Conservation (phyloP, 2,797 vertebrate species). For the Dryobates pubescens region DNA sequence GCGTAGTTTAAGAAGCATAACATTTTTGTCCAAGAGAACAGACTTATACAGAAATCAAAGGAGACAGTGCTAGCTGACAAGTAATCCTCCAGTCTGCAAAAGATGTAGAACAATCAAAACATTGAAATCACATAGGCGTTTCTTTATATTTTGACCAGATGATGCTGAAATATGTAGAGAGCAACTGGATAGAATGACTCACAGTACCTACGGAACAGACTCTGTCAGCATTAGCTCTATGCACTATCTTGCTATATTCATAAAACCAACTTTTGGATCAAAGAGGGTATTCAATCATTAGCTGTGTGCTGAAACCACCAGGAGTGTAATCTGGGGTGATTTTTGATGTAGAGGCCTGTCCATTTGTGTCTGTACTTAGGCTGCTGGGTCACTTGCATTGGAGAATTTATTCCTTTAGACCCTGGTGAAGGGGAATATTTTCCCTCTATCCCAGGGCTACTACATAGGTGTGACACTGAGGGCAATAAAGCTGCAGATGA, state of each 20-base stretch:
- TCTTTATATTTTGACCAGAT: background rate
- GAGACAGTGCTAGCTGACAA: background rate
- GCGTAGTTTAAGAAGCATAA: slow-evolving; percentile 6
- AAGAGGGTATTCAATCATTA: background rate
- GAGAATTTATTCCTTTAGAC: background rate
- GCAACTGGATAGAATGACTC: background rate
- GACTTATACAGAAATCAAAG: background rate
- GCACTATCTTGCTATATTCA: background rate
- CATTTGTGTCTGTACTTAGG: background rate
- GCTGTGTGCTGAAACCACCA: background rate
- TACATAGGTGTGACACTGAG: background rate
- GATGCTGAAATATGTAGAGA: background rate
- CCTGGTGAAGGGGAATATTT: background rate
- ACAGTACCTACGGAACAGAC: background rate
- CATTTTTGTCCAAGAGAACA: background rate
- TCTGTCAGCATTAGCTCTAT: background rate
- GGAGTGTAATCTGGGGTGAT: background rate
- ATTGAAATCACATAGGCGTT: background rate
- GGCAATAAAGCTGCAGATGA: background rate
- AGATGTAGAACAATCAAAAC: background rate
- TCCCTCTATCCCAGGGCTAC: background rate
- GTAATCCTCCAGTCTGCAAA: background rate
- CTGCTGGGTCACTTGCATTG: background rate
- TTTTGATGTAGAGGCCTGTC: background rate
- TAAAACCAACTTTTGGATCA: background rate